phyloP scores from a whole-genome alignment of 2,888 invertebrate genomes.

The Desoria tigrina region DNA sequence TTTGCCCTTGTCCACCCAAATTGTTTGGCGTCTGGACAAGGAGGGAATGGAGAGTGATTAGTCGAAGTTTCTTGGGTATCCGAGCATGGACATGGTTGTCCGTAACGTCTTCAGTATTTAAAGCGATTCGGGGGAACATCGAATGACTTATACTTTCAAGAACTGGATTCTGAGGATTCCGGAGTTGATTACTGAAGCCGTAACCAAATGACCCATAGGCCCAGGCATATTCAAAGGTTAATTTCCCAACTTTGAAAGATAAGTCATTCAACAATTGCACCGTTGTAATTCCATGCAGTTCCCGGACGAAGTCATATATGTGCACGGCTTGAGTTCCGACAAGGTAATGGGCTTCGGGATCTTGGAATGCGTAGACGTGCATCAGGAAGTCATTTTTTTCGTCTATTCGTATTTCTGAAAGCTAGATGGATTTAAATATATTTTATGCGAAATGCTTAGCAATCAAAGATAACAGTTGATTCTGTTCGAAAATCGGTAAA shows the following conservation, averaged over 20 bases:
- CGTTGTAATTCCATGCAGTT: slow-evolving; percentile 38
- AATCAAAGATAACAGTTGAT: too few species aligned
- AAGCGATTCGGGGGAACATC: slow-evolving; percentile 42
- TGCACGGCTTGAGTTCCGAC: slow-evolving; percentile 38
- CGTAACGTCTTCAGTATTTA: slow-evolving; percentile 33
- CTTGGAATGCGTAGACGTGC: slow-evolving; percentile 49
- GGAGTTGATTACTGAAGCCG: slow-evolving; percentile 42
- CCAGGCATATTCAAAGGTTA: slow-evolving; percentile 42
- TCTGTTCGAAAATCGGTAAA: not conserved
- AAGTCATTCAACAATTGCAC: slow-evolving; percentile 36
- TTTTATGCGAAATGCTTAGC: too few species aligned
- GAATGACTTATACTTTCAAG: slow-evolving; percentile 42
- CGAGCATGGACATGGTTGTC: slow-evolving; percentile 36
- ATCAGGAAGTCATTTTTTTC: slow-evolving; percentile 42
- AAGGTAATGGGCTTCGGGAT: slow-evolving; percentile 40
- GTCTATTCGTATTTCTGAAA: slow-evolving; percentile 35
- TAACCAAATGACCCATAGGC: slow-evolving; percentile 46
- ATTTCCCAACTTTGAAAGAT: slow-evolving; percentile 26
- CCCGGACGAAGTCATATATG: slow-evolving; percentile 36
- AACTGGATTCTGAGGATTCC: slow-evolving; percentile 37
- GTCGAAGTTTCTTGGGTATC: slow-evolving; percentile 34
- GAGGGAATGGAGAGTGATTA: slow-evolving; percentile 38
- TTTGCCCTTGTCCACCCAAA: too few species aligned
- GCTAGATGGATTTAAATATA: not conserved
- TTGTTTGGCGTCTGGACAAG: slow-evolving; percentile 30